phyloP scores from a whole-genome alignment of 1,140 invertebrate genomes.

The Andrena cerasifolii region DNA sequence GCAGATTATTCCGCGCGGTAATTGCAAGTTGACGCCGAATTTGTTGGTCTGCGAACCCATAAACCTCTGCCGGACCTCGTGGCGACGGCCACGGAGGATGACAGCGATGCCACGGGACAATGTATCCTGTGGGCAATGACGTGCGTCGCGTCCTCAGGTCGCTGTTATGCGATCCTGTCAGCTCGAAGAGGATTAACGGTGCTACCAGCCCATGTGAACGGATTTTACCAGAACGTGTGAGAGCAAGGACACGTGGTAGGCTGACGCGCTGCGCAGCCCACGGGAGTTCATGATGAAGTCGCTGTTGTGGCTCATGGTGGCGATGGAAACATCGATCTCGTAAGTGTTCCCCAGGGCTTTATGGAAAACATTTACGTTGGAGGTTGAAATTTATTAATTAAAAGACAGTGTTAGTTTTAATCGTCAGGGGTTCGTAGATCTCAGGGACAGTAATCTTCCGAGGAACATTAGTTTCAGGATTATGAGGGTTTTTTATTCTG shows the following conservation, averaged over 20 bases:
- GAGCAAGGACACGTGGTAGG: constrained; percentile 38
- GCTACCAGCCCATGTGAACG: constrained; percentile 31
- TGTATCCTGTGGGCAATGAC: constrained; percentile 53
- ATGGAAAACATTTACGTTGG: not conserved
- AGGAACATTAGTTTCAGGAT: too few species aligned
- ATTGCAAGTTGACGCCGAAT: constrained; percentile 37
- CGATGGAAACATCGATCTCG: not conserved
- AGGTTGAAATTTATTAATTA: too few species aligned
- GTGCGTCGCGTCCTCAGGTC: constrained; percentile 40
- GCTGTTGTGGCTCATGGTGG: not conserved
- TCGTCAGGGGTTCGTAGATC: too few species aligned
- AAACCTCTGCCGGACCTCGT: constrained; percentile 39
- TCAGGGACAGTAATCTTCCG: too few species aligned
- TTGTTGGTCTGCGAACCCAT: constrained; percentile 54
- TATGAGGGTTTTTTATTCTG: too few species aligned
- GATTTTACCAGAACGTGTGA: constrained; percentile 43
- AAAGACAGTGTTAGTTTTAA: too few species aligned
- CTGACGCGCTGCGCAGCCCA: constrained; percentile 6
- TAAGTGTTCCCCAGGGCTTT: not conserved
- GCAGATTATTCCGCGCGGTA: constrained; percentile 2
- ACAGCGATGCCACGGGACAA: constrained; percentile 37
- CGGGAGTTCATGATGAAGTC: constrained; percentile 11
- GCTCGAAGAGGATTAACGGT: constrained; percentile 65
- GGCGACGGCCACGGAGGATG: constrained; percentile 27
- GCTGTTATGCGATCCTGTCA: constrained; percentile 57